Percentiles rank a stretch among this genome's conserved stretches.
These are phyloP conservation scores for Blastobasis lacticolella DNA, from an alignment of 2,888 invertebrate genomes.

Conservation along the genomic window DNA sequence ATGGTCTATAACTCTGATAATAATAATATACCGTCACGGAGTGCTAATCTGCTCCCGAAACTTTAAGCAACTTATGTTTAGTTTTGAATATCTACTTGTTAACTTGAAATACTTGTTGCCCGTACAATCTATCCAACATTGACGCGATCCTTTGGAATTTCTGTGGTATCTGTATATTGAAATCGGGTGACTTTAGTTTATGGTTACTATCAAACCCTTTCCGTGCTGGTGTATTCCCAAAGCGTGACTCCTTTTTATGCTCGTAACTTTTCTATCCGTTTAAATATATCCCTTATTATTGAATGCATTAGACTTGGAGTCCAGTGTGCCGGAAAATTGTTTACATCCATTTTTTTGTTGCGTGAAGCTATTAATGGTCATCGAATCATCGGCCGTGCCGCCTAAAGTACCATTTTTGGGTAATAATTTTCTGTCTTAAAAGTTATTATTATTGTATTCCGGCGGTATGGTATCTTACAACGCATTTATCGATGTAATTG, in stretches of 20 bases:
- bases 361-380: constrained; percentile 6
- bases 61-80: too few species aligned
- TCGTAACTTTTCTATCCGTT: constrained; percentile 6
- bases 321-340: constrained; percentile 3
- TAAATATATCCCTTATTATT: constrained; percentile 18
- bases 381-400: constrained; percentile 6
- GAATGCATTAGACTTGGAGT: constrained; percentile 8
- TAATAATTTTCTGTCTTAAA: constrained; percentile 3
- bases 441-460: neutral
- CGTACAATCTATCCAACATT: neutral
- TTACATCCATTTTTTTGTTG: constrained; percentile 9
- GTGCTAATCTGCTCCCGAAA: too few species aligned
- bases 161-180: constrained; percentile 15
- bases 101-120: too few species aligned
- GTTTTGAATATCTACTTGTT: too few species aligned
- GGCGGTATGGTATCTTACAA: neutral
- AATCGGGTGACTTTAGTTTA: constrained; percentile 18
- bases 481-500: neutral
- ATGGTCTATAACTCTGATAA: too few species aligned
- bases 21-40: too few species aligned
- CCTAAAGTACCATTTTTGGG: constrained; percentile 3
- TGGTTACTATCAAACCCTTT: constrained; percentile 21
- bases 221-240: constrained; percentile 34
- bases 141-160: constrained; percentile 5
- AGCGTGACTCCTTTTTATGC: constrained; percentile 39